Evolutionary conservation across 64 coral and sea anemone species (phyloP).

Genomic region (Trachythela sp.): DNA sequence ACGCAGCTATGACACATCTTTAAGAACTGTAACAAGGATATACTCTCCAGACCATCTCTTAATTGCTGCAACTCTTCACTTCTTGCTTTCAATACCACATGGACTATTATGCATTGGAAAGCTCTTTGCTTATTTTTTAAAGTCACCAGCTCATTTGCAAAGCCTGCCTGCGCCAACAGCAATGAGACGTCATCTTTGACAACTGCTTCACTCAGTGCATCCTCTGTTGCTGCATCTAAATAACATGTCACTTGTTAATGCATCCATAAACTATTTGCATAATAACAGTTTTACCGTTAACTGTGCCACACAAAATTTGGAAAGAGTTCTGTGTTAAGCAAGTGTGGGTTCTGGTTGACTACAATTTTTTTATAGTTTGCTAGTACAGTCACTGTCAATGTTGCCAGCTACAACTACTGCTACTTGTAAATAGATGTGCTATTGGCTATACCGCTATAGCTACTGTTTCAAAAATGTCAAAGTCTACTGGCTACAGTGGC

Average conservation of each 20-base stretch:
- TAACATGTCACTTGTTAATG: neutral
- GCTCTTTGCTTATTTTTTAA: conserved; percentile 32
- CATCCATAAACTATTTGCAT: too few relatives aligned
- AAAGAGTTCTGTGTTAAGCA: too few relatives aligned
- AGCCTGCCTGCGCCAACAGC: conserved; percentile 26
- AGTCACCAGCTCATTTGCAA: conserved; percentile 22
- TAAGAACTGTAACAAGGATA: conserved; percentile 22
- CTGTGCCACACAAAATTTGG: too few relatives aligned
- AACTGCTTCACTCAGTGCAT: neutral
- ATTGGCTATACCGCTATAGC: too few relatives aligned
- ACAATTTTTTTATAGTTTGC: too few relatives aligned
- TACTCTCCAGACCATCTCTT: conserved; percentile 24
- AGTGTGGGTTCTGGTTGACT: too few relatives aligned
- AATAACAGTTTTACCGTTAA: too few relatives aligned
- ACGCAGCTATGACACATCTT: neutral
- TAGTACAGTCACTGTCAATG: too few relatives aligned
- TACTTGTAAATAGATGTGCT: too few relatives aligned
- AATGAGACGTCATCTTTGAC: neutral
- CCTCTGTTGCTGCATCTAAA: neutral
- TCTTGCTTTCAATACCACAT: conserved; percentile 33
- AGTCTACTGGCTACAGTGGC: too few relatives aligned
- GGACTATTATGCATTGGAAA: conserved; percentile 25
- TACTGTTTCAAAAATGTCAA: too few relatives aligned
- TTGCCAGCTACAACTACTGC: too few relatives aligned
- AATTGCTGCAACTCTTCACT: conserved; percentile 28